Evolutionary conservation across 1,140 invertebrate species (phyloP).

Genomic region (Lepidotrigona ventralis): DNA sequence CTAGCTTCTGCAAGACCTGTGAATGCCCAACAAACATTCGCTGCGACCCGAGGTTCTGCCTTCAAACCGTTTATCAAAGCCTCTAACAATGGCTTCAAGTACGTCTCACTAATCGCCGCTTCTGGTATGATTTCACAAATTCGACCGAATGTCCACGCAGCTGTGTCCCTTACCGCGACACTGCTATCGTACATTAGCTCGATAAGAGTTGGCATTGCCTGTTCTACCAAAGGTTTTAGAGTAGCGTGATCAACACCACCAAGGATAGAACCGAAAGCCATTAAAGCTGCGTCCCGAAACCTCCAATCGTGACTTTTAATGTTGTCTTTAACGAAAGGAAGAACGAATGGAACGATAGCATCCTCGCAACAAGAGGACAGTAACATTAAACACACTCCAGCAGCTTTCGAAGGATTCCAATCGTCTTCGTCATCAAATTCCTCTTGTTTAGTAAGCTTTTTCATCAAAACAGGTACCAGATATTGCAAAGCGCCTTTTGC

Average conservation of each 20-base stretch:
- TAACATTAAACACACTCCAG: slow-evolving; percentile 99
- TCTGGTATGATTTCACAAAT: slow-evolving; percentile 99
- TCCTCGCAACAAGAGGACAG: slow-evolving; percentile 98
- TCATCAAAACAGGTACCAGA: slow-evolving; percentile 95
- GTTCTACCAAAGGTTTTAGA: slow-evolving; percentile 95
- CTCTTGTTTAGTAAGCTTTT: slow-evolving; percentile 97
- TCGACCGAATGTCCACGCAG: slow-evolving; percentile 98
- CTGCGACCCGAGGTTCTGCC: slow-evolving; percentile 96
- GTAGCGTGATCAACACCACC: slow-evolving; percentile 94
- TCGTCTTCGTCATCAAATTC: slow-evolving; percentile 98
- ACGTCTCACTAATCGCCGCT: slow-evolving; percentile 94
- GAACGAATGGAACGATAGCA: slow-evolving; percentile 95
- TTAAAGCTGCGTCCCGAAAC: slow-evolving; percentile 97
- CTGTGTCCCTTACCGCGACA: slow-evolving; percentile 97
- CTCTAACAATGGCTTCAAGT: slow-evolving; percentile 92
- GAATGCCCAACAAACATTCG: slow-evolving; percentile 99
- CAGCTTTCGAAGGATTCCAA: slow-evolving; percentile 99
- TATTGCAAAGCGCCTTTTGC: slow-evolving; percentile 97
- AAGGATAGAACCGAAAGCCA: slow-evolving; percentile 98
- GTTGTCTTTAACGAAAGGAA: slow-evolving; percentile 98
- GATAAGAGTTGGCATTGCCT: slow-evolving; percentile 97
- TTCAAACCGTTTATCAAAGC: slow-evolving; percentile 93
- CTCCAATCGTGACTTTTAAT: slow-evolving; percentile 97
- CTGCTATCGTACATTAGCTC: slow-evolving; percentile 95
- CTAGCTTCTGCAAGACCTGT: slow-evolving; percentile 98